Evolutionary conservation across 2,888 invertebrate genomes (phyloP).

Genomic region (Thyatira batis): DNA sequence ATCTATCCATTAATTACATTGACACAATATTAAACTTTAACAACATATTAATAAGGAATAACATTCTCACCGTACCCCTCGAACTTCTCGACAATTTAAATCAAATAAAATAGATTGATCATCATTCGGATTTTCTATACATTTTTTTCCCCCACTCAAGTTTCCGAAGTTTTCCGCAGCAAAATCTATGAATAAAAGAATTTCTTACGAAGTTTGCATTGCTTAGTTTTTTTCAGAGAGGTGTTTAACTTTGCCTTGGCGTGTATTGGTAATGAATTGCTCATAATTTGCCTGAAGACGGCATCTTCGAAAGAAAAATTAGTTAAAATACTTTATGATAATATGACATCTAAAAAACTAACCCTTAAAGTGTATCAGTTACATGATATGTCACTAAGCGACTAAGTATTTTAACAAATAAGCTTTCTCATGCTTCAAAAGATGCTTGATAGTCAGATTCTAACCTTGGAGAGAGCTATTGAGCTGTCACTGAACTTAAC

Average conservation of each 20-base stretch:
- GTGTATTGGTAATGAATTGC: neutral
- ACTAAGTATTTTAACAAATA: too few species aligned
- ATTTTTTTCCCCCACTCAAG: conserved; percentile 35
- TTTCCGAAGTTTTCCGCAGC: conserved; percentile 26
- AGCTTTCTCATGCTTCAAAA: too few species aligned
- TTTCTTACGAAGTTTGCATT: conserved; percentile 19
- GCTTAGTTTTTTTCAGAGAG: conserved; percentile 14
- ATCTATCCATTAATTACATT: neutral
- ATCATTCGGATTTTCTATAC: conserved; percentile 29
- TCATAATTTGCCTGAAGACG: neutral
- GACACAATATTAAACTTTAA: too few species aligned
- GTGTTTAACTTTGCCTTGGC: neutral
- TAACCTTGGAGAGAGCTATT: too few species aligned
- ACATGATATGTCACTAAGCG: too few species aligned
- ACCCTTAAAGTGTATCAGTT: too few species aligned
- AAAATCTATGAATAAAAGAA: conserved; percentile 48
- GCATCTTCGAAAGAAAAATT: neutral
- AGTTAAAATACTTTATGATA: neutral
- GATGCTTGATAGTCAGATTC: too few species aligned
- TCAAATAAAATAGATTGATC: conserved; percentile 59
- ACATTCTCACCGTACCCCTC: neutral
- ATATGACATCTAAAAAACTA: too few species aligned
- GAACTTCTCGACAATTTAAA: conserved; percentile 25
- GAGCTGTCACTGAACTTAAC: too few species aligned
- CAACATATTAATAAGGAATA: neutral